These are phyloP conservation scores for Lamellibrachia satsuma DNA, from an alignment of 2,888 invertebrate genomes.

Conservation along the genomic window DNA sequence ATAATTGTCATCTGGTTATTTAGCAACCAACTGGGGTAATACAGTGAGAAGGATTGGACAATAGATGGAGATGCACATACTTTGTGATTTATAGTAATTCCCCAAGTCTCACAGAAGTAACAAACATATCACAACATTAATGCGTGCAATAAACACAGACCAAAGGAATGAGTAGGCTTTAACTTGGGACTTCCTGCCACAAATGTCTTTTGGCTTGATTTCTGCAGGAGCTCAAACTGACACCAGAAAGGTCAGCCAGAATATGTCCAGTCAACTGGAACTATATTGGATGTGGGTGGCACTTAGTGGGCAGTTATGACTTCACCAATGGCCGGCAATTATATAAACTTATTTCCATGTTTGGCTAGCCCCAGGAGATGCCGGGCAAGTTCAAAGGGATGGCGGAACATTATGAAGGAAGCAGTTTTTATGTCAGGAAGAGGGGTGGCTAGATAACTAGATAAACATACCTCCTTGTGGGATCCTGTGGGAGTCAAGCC, in stretches of 20 bases:
- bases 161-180: background rate
- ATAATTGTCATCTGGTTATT: background rate
- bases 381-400: background rate
- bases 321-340: background rate
- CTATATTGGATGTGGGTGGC: background rate
- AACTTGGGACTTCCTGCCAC: background rate
- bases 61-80: background rate
- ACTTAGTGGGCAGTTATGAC: background rate
- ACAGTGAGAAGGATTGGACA: background rate
- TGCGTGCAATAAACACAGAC: background rate
- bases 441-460: background rate
- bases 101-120: background rate
- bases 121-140: background rate
- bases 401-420: background rate
- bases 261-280: background rate
- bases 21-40: background rate
- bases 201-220: background rate
- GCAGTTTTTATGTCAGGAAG: constrained; percentile 10
- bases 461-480: background rate
- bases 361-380: background rate
- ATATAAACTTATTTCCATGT: constrained; percentile 17
- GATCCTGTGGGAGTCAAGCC: background rate
- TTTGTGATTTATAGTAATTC: background rate
- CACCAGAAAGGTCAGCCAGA: background rate
- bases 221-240: background rate